phyloP scores from a whole-genome alignment of 2,113 vertebrate genomes.

The Crypturellus undulatus region DNA sequence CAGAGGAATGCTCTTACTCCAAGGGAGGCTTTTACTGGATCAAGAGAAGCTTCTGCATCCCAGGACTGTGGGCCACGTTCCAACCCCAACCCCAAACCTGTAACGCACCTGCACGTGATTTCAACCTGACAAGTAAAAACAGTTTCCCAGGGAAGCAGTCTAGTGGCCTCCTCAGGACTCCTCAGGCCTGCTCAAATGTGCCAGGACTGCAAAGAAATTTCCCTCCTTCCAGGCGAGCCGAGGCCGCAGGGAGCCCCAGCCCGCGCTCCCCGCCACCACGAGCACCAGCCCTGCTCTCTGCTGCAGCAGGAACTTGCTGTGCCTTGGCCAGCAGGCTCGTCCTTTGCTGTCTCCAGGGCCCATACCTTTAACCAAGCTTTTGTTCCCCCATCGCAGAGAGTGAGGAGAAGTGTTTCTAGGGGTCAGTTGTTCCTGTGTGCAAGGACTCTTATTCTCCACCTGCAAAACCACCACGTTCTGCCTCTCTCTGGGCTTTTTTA shows the following conservation, averaged over 20 bases:
- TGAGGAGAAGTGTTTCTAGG: not conserved
- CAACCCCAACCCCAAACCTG: not conserved
- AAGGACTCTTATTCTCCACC: not conserved
- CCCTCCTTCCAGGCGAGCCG: not conserved
- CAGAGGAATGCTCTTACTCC: not conserved
- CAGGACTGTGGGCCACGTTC: not conserved
- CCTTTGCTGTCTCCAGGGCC: not conserved
- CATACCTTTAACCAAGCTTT: not conserved
- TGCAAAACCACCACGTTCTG: not conserved
- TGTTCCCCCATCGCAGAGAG: not conserved
- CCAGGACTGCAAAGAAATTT: not conserved
- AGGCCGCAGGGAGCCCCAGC: not conserved
- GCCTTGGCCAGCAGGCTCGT: not conserved
- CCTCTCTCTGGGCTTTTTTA: not conserved
- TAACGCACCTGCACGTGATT: not conserved
- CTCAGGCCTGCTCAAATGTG: not conserved
- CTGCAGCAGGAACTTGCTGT: not conserved
- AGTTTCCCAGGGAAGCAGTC: not conserved
- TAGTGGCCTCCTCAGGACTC: not conserved
- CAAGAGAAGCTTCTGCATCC: not conserved
- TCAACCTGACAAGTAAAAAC: not conserved
- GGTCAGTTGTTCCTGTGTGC: not conserved
- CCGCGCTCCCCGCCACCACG: not conserved
- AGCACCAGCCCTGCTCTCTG: not conserved
- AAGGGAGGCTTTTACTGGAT: accelerated